A percentile compares a stretch with the other conserved stretches of the same genome.
phyloP scores from a whole-genome alignment of 2,797 vertebrate genomes.

The Decapterus maruadsi region DNA sequence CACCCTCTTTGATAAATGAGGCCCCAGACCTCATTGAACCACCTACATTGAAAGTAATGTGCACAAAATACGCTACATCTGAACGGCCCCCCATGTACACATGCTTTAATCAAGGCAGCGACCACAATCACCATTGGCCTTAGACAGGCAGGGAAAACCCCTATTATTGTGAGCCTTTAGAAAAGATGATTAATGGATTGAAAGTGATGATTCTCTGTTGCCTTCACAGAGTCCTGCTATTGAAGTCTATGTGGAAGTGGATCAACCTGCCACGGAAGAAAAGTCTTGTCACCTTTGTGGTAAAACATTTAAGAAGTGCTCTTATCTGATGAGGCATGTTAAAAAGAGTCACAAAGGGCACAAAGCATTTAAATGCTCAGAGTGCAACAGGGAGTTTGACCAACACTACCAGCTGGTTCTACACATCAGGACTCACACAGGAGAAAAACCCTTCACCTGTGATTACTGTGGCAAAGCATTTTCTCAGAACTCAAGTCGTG shows the following conservation, averaged over 20 bases:
- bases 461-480: slow-evolving; percentile 18
- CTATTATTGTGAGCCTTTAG: not conserved
- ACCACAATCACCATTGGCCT: no score
- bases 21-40: no score
- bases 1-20: no score
- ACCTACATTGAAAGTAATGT: no score
- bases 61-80: no score
- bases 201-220: not conserved
- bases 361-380: not conserved
- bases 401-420: not conserved
- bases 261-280: not conserved
- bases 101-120: no score
- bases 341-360: not conserved
- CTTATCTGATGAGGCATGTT: not conserved
- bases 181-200: not conserved
- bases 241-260: not conserved
- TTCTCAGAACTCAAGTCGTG: slow-evolving; percentile 14
- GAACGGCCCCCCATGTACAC: no score
- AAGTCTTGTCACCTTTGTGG: not conserved
- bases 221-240: not conserved
- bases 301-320: not conserved
- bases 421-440: slow-evolving; percentile 17
- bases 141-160: no score
- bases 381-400: slow-evolving; percentile 47
- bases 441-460: slow-evolving; percentile 16